Evolutionary conservation across 37 sponge, comb jelly and placozoan genomes (phyloP).

Genomic region (Ephydatia muelleri): DNA sequence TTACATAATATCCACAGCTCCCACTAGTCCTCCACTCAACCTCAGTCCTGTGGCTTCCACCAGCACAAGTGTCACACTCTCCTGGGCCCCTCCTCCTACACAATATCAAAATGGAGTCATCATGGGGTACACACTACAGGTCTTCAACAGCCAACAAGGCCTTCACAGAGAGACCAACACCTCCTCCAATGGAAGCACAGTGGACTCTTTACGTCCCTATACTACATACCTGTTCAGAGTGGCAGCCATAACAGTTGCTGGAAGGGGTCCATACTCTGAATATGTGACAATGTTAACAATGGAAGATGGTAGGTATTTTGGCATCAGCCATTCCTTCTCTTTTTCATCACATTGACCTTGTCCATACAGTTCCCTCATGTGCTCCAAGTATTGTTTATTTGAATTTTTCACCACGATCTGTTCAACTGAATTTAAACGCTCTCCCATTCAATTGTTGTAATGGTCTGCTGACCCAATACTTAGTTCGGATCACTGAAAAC

Average conservation of each 20-base stretch:
- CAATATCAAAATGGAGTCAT: conserved; percentile 35
- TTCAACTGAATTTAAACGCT: neutral
- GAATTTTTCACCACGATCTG: too few relatives aligned
- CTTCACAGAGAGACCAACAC: too few relatives aligned
- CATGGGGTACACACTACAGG: conserved; percentile 11
- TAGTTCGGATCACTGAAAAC: neutral
- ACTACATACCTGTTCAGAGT: conserved; percentile 19
- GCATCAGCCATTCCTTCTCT: too few relatives aligned
- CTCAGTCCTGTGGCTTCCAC: neutral
- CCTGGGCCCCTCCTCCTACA: conserved; percentile 36
- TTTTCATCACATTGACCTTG: too few relatives aligned
- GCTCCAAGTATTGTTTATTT: too few relatives aligned
- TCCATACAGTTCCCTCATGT: too few relatives aligned
- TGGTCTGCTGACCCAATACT: conserved; percentile 6
- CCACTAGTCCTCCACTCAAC: neutral
- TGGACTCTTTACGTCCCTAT: conserved; percentile 25
- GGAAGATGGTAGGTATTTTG: too few relatives aligned
- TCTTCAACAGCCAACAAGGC: too few relatives aligned
- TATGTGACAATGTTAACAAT: too few relatives aligned
- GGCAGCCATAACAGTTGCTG: conserved; percentile 25
- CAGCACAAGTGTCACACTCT: conserved; percentile 12
- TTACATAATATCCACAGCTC: neutral
- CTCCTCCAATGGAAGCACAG: neutral
- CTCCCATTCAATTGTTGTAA: neutral
- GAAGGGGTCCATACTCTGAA: conserved; percentile 16